phyloP scores from a whole-genome alignment of 2,797 vertebrate species.

The Choloepus didactylus region DNA sequence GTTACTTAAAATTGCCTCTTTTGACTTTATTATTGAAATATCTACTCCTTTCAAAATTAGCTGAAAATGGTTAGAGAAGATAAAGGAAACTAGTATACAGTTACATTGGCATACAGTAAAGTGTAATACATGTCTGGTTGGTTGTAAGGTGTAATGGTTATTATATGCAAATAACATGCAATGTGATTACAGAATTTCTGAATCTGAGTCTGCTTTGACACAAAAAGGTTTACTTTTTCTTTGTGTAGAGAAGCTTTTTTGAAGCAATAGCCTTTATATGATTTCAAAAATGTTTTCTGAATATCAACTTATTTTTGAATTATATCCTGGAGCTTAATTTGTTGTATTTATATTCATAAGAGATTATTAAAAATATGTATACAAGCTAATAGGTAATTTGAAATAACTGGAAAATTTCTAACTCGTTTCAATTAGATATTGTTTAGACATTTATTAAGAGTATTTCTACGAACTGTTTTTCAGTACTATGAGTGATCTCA shows the following conservation, averaged over 20 bases:
- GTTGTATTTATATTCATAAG: not conserved
- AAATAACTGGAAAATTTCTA: conserved; percentile 41
- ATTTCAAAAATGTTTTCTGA: not conserved
- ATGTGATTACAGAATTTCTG: conserved; percentile 26
- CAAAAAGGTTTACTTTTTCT: conserved; percentile 25
- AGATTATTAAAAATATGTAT: conserved; percentile 38
- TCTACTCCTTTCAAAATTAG: conserved; percentile 7
- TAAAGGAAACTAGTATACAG: not conserved
- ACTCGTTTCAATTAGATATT: conserved; percentile 10
- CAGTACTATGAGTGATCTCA: not conserved
- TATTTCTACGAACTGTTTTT: not conserved
- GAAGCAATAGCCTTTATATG: not conserved
- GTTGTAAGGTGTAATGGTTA: not conserved
- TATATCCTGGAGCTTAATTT: conserved; percentile 52
- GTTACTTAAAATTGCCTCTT: conserved; percentile 36
- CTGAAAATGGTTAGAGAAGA: conserved; percentile 2
- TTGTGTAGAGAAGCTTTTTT: not conserved
- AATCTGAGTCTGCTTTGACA: not conserved
- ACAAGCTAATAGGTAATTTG: not conserved
- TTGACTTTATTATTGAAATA: conserved; percentile 43
- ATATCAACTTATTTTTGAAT: conserved; percentile 40
- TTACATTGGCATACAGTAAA: not conserved
- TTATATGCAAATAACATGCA: conserved; percentile 12
- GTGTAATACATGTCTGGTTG: not conserved
- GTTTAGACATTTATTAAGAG: conserved; percentile 50